A percentile compares a stretch with the other conserved stretches of the same genome.
Conservation (phyloP, 1,140 invertebrate species). For the Anagrus nilaparvatae region DNA sequence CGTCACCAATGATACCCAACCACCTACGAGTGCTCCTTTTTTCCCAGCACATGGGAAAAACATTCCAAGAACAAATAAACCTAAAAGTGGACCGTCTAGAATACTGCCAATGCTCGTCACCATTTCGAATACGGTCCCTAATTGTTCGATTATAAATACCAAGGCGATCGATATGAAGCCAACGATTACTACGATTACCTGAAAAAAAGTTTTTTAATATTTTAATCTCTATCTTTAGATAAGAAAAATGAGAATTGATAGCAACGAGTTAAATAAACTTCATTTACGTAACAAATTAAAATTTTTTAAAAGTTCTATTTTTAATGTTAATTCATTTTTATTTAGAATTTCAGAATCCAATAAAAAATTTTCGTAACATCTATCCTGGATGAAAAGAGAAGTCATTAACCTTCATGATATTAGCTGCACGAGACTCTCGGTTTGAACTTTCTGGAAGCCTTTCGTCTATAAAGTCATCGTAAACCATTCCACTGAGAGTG, state of each 20-base stretch:
- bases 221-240: too few relatives aligned
- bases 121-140: constrained; percentile 38
- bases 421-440: constrained; percentile 27
- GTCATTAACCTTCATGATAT: constrained; percentile 31
- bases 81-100: constrained; percentile 42
- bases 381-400: neutral
- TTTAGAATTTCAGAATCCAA: neutral
- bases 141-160: constrained; percentile 40
- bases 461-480: constrained; percentile 46
- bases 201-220: too few relatives aligned
- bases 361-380: neutral
- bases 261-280: too few relatives aligned
- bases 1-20: constrained; percentile 38
- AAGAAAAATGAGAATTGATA: too few relatives aligned
- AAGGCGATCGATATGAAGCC: constrained; percentile 41
- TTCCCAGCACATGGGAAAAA: constrained; percentile 41
- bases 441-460: constrained; percentile 26
- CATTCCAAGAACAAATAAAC: constrained; percentile 46
- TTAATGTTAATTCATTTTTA: too few relatives aligned
- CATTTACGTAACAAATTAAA: too few relatives aligned
- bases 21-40: constrained; percentile 45
- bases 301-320: too few relatives aligned
- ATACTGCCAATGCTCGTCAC: constrained; percentile 40
- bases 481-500: constrained; percentile 46
- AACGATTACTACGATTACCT: constrained; percentile 32